These are phyloP conservation scores for Sinocyclocheilus anophthalmus DNA, from an alignment of 2,113 vertebrate genomes.

Conservation along the genomic window DNA sequence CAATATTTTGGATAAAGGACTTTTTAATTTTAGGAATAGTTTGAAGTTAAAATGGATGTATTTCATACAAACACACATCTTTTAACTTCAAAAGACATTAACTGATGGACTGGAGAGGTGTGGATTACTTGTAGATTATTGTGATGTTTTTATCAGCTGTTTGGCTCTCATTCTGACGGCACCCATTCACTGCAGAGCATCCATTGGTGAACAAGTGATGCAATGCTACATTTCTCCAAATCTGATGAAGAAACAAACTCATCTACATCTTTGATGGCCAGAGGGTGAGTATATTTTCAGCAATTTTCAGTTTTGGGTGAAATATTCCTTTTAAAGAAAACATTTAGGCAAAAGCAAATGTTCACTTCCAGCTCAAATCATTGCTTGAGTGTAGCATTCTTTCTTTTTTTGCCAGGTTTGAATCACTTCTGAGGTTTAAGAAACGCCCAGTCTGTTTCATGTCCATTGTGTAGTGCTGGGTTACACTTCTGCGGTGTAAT, in stretches of 20 bases:
- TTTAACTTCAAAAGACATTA: no score
- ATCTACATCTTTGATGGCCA: no score
- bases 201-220: no score
- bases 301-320: neutral
- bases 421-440: neutral
- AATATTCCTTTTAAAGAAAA: neutral
- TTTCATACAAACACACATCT: neutral
- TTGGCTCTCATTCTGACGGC: neutral
- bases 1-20: neutral
- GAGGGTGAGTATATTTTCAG: neutral
- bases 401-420: neutral
- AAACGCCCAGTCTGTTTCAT: neutral
- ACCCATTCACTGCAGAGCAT: neutral
- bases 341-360: neutral
- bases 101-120: neutral
- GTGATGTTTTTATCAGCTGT: neutral
- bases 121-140: neutral
- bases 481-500: constrained; percentile 63
- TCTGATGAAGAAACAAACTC: neutral
- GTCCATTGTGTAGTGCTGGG: constrained; percentile 21
- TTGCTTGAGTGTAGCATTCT: neutral
- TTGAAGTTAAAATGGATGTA: neutral
- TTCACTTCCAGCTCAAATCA: neutral
- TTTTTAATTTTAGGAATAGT: neutral
- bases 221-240: neutral